A percentile compares a stretch with the other conserved stretches of the same genome.
These are phyloP conservation scores for Anoplopoma fimbria DNA, from an alignment of 2,113 vertebrate species.

Conservation along the genomic window DNA sequence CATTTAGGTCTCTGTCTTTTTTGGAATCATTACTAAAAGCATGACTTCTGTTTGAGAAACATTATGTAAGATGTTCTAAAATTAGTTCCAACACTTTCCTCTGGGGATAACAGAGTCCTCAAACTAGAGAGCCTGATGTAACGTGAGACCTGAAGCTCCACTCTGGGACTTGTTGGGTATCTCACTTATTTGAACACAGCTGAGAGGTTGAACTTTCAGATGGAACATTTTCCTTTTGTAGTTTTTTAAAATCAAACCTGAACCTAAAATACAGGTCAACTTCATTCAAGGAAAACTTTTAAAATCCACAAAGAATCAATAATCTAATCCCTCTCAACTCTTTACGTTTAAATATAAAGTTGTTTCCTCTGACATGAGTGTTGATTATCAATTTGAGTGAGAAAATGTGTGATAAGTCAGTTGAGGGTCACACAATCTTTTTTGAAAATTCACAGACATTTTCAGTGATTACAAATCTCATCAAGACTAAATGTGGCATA, in stretches of 20 bases:
- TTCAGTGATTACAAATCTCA: background rate
- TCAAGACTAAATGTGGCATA: background rate
- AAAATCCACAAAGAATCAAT: background rate
- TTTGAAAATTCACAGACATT: background rate
- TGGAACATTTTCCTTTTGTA: background rate
- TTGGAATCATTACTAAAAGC: background rate
- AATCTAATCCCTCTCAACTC: background rate
- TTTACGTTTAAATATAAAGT: background rate
- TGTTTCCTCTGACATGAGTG: background rate
- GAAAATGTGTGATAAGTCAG: background rate
- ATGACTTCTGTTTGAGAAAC: slow-evolving; percentile 7
- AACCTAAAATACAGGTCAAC: background rate
- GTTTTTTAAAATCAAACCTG: background rate
- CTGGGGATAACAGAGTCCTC: slow-evolving; percentile 4
- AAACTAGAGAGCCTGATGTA: slow-evolving; percentile 12
- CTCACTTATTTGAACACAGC: slow-evolving; percentile 20
- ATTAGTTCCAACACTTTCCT: slow-evolving; percentile 26
- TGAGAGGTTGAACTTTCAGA: background rate
- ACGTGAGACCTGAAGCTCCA: slow-evolving; percentile 50
- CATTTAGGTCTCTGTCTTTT: background rate
- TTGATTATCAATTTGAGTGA: background rate
- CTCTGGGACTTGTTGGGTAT: slow-evolving; percentile 47
- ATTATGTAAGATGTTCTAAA: slow-evolving; percentile 44
- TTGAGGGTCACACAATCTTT: background rate
- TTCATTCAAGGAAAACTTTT: background rate